Percentiles rank a stretch among this genome's conserved stretches.
phyloP scores from a whole-genome alignment of 2,888 invertebrate genomes.

The Cheiracanthium punctorium region DNA sequence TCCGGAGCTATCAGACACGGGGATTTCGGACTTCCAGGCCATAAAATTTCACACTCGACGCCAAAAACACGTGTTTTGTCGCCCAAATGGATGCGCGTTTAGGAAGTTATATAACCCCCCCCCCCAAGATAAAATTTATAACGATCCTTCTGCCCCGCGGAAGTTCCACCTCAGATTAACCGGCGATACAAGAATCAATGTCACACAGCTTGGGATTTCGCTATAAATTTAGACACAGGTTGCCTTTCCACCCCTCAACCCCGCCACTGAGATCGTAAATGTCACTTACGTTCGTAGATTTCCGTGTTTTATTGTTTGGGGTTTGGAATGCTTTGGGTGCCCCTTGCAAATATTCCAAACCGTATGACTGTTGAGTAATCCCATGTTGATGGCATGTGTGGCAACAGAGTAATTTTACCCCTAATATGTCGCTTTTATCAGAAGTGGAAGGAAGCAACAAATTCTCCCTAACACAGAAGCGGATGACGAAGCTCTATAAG shows the following conservation, averaged over 20 bases:
- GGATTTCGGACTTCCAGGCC: not conserved
- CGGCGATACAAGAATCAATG: not conserved
- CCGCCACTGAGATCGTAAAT: constrained; percentile 41
- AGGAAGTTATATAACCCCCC: not conserved
- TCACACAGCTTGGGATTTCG: not conserved
- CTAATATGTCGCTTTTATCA: not conserved
- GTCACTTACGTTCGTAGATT: constrained; percentile 31
- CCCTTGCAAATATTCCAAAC: not conserved
- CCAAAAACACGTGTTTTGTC: not conserved
- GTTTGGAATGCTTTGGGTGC: not conserved
- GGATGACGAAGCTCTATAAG: not conserved
- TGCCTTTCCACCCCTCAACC: not conserved
- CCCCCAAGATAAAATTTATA: not conserved
- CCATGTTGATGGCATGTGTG: not conserved
- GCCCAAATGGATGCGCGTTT: not conserved
- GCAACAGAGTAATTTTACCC: not conserved
- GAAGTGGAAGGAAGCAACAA: not conserved
- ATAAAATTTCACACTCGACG: constrained; percentile 4
- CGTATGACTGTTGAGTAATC: not conserved
- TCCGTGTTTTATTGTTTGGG: constrained; percentile 19
- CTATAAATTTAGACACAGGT: not conserved
- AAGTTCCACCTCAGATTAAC: not conserved
- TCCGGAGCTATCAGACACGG: not conserved
- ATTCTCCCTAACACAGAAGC: not conserved
- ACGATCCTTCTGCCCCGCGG: not conserved